Conservation (phyloP, 2,888 invertebrate genomes). For the Acrobasis consociella region DNA sequence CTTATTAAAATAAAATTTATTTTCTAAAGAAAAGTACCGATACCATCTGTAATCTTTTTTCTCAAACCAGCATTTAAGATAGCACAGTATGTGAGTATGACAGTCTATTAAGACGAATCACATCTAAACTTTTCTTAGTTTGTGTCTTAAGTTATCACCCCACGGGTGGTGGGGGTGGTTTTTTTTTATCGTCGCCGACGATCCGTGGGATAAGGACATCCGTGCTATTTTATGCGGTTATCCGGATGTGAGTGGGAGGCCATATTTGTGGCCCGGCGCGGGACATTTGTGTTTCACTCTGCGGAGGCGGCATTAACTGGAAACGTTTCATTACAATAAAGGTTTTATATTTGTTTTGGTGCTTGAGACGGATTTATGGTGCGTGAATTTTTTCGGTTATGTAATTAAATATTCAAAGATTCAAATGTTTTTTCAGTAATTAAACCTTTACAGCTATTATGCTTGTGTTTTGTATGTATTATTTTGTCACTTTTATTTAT, state of each 20-base stretch:
- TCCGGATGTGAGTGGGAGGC: slow-evolving; percentile 44
- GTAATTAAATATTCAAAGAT: no score
- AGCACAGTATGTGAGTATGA: no score
- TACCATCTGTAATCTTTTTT: no score
- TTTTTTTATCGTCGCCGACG: slow-evolving; percentile 59
- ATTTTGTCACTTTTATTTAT: no score
- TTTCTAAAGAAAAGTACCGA: no score
- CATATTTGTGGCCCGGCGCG: slow-evolving; percentile 15
- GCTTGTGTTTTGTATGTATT: no score
- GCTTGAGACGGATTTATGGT: background rate
- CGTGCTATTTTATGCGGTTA: slow-evolving; percentile 65
- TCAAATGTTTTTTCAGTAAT: no score
- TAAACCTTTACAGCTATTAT: no score
- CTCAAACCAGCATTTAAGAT: no score
- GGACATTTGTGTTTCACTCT: slow-evolving; percentile 2
- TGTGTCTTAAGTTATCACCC: background rate
- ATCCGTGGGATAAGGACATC: slow-evolving; percentile 68
- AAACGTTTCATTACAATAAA: background rate
- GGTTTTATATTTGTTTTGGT: background rate
- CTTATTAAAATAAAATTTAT: no score
- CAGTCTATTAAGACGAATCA: no score
- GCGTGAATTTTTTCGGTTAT: no score
- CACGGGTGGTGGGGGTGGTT: slow-evolving; percentile 35
- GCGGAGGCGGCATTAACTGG: background rate
- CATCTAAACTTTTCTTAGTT: background rate